These are phyloP conservation scores for Accipiter cooperii DNA, from an alignment of 2,113 vertebrate genomes.

Conservation along the genomic window DNA sequence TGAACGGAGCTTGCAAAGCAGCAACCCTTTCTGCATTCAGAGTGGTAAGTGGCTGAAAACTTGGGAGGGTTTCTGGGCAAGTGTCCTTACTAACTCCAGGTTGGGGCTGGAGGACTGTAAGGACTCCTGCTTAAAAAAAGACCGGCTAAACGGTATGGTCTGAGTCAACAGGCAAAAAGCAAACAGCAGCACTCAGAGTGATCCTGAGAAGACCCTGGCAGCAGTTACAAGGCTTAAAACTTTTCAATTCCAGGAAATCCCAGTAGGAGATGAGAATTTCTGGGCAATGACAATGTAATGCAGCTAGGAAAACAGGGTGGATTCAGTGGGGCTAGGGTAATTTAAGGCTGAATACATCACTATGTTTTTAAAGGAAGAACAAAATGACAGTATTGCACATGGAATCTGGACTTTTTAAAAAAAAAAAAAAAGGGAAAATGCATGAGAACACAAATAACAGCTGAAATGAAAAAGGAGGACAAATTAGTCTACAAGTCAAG, in stretches of 20 bases:
- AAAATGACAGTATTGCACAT: not conserved
- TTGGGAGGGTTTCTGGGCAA: not conserved
- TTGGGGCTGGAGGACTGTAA: not conserved
- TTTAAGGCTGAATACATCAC: not conserved
- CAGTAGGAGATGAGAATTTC: not conserved
- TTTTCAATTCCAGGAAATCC: conserved; percentile 23
- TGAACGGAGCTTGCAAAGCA: not conserved
- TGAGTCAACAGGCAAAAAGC: not conserved
- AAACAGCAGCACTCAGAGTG: not conserved
- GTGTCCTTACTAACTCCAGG: not conserved
- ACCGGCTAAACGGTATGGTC: accelerated
- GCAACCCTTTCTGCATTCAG: not conserved
- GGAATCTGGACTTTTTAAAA: not conserved
- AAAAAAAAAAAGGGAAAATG: not conserved
- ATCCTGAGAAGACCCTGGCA: not conserved
- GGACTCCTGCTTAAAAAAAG: not conserved
- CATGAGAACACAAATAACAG: not conserved
- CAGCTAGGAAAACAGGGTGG: not conserved
- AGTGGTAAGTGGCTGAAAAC: conserved; percentile 37
- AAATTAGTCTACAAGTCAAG: not conserved
- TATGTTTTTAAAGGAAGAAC: not conserved
- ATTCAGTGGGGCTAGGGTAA: not conserved
- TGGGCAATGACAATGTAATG: not conserved
- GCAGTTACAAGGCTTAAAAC: not conserved
- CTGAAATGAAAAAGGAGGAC: not conserved